Base-by-base conservation (phyloP, 2,113 vertebrate species). In the human region DNA sequence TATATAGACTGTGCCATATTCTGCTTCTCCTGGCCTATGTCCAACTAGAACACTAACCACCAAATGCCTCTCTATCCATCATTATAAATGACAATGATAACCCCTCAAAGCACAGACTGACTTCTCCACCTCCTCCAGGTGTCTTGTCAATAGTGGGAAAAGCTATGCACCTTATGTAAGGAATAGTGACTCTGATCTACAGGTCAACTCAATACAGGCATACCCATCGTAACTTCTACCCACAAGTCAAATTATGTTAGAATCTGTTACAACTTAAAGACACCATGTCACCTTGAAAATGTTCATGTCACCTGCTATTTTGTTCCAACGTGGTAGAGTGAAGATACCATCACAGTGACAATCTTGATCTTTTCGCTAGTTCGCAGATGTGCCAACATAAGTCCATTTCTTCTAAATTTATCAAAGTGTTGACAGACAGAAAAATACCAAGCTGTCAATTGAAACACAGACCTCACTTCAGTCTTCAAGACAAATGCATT, bases 371-470 rank as follows among this genome's bases (percentile, higher is more conserved):
- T 87, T 90, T 66, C 57, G 75, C 90, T 84, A 68, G 88, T 95
- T 83, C 72, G 92, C 96, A 97, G 97, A 97, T 94, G 93, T 96
- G 43, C 96, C 81, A 40, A 96, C 97, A 96, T 96, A 84, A 97
- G 94, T 95, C 96, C 76, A 68, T 94, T 96, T 95, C 94, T 96
- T 96, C 95, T 98, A 96, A 96, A 97, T 95, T 92, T 96, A 94
- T 97, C 94, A 61, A 86, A 90, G 90, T 94, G 96, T 96, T 93
- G 95, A 97, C 97, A 97, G 94, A 96, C 89, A 92, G 93, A 88
- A 79, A 97, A 96, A 95, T 81, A 81, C 64, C 97, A 98, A 79
- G 90, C 88, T 90, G 97, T 95, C 97, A 89, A 78, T 48, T 59
- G 81, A 94, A 97, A 95, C 66, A 84, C 90, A 88, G 73, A 48